Base-by-base conservation (phyloP, 2,888 invertebrate species). In the Athalia circularis region DNA sequence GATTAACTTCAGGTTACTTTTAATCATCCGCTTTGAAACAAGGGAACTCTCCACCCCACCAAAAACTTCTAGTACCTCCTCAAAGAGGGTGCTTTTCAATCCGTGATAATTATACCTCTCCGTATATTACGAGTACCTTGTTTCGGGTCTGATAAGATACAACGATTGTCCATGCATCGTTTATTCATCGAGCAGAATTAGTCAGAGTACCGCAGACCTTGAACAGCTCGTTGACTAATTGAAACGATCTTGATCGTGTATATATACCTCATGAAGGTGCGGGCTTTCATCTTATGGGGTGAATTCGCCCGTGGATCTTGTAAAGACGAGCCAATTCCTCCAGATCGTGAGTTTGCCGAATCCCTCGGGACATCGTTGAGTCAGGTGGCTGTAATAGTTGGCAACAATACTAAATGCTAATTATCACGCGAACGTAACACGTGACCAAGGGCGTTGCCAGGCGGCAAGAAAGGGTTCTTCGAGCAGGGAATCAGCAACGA, bases 351-450 rank as follows among this genome's bases (percentile, higher is more conserved):
- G 47, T 61, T 48, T 29, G n/a, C 11, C 5, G 59, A 59, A 72
- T 59, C 47, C 72, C 59, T 47, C 13, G 59, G 72, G 59, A 72
- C 47, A n/a, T 72, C 13, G 57, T 61, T 6, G 45, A 72, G 72
- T 72, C 72, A 72, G 72, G 72, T 59, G 72, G 72, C 47, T 47
- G 59, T 72, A 80, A 80, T 80, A 80, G 80, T 80, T 82, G 80
- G 81, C 79, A 81, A 80, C 80, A 79, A 79, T 79, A 81, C 79
- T 82, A 81, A 82, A 79, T 79, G 82, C 79, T 82, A 81, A 82
- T 81, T 82, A 80, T 80, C 80, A 78, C 80, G 80, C 29, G 80
- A 76, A 50, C 59, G 47, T 15, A 45, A 75, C 52, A 75, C 75
- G 75, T 75, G 75, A 62, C 62, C 75, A 52, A 64, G 75, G 75